Evolutionary conservation across 2,113 vertebrate genomes (phyloP).

Genomic region (Neogobius melanostomus): DNA sequence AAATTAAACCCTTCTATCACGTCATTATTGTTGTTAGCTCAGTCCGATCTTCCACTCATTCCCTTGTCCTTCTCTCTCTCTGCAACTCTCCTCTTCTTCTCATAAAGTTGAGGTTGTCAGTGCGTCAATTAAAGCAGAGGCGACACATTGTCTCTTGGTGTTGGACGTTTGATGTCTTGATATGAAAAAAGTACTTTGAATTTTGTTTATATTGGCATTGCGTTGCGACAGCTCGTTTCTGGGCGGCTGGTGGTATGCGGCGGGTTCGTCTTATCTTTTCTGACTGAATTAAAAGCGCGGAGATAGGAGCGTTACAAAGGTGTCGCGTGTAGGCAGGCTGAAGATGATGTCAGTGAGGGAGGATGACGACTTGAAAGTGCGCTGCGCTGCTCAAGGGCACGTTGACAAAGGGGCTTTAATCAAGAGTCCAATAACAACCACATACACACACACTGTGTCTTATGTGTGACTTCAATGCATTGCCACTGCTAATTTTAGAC

Average conservation of each 20-base stretch:
- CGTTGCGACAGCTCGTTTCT: conserved; percentile 20
- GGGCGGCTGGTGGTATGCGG: conserved; percentile 28
- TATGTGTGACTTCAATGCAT: not conserved
- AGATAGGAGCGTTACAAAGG: conserved; percentile 43
- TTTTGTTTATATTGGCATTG: conserved; percentile 64
- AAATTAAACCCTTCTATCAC: conserved; percentile 79
- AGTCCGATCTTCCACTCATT: conserved; percentile 59
- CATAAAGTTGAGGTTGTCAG: conserved; percentile 65
- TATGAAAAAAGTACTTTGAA: conserved; percentile 61
- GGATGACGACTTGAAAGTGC: conserved; percentile 40
- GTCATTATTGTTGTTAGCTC: conserved; percentile 74
- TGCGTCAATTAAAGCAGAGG: conserved; percentile 68
- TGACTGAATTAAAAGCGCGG: conserved; percentile 42
- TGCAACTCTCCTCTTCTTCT: conserved; percentile 41
- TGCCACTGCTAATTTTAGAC: not conserved
- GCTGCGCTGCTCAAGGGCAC: conserved; percentile 28
- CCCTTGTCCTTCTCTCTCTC: conserved; percentile 21
- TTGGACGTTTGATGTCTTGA: conserved; percentile 59
- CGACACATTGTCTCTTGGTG: conserved; percentile 49
- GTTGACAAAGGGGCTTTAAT: conserved; percentile 16
- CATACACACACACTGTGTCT: not conserved
- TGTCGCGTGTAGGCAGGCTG: conserved; percentile 23
- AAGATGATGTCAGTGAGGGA: conserved; percentile 47
- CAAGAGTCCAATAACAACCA: conserved; percentile 8
- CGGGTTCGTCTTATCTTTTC: conserved; percentile 56